Conservation (phyloP, 2,113 vertebrate genomes). For the Hiodon tergisus region DNA sequence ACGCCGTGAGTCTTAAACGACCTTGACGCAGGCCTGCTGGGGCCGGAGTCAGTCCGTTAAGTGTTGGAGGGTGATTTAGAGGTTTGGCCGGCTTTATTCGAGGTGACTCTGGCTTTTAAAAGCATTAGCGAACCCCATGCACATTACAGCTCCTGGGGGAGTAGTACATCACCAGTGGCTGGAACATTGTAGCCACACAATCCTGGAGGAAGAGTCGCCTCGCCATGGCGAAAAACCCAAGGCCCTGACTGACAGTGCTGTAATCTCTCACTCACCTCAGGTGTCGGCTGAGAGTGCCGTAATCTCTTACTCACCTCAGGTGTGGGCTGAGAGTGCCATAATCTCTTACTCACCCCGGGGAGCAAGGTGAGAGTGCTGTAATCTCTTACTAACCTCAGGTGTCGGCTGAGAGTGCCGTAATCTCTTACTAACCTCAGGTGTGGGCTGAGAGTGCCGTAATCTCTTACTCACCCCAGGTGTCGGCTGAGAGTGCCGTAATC, state of each 20-base stretch:
- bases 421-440: too few relatives aligned
- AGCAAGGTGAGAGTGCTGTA: neutral
- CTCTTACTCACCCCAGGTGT: too few relatives aligned
- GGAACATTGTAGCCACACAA: neutral
- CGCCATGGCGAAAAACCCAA: neutral
- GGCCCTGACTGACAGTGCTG: neutral
- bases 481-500: too few relatives aligned
- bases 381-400: too few relatives aligned
- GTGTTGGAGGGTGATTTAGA: constrained; percentile 44
- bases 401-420: too few relatives aligned
- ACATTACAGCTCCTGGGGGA: constrained; percentile 36
- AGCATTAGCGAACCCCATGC: constrained; percentile 55
- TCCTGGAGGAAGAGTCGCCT: neutral
- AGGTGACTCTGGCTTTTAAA: constrained; percentile 45
- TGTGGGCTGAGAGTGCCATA: neutral
- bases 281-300: neutral
- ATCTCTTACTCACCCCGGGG: neutral
- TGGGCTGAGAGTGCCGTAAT: too few relatives aligned
- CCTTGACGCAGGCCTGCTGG: constrained; percentile 43
- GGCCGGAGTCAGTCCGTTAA: constrained; percentile 43
- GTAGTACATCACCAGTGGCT: neutral
- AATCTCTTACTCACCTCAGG: neutral
- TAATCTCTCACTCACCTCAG: neutral
- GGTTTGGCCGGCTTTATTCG: constrained; percentile 37
- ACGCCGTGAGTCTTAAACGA: constrained; percentile 45